These are phyloP conservation scores for Oncorhynchus nerka DNA, from an alignment of 2,113 vertebrate species.

Conservation along the genomic window DNA sequence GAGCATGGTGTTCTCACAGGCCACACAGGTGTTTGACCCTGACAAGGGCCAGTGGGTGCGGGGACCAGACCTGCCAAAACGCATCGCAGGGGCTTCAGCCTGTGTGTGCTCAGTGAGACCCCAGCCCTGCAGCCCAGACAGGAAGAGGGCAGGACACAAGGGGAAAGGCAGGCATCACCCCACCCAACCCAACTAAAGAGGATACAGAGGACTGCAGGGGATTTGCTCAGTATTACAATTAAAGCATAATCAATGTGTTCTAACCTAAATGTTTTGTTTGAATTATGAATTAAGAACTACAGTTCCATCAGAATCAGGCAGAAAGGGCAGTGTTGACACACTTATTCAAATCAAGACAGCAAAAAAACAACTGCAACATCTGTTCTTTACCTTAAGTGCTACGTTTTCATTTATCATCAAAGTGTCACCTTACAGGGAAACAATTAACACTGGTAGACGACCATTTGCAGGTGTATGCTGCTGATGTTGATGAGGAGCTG, in stretches of 20 bases:
- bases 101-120: constrained; percentile 84
- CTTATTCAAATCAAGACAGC: background rate
- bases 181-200: constrained; percentile 39
- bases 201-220: background rate
- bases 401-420: too few relatives aligned
- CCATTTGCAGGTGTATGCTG: background rate
- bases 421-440: too few relatives aligned
- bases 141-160: constrained; percentile 70
- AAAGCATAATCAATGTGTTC: background rate
- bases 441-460: background rate
- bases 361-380: background rate
- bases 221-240: background rate
- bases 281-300: background rate
- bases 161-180: constrained; percentile 62
- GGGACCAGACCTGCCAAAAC: constrained; percentile 86
- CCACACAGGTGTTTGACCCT: constrained; percentile 85
- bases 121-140: constrained; percentile 63
- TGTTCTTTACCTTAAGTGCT: background rate
- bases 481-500: background rate
- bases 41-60: constrained; percentile 81
- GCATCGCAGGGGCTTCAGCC: constrained; percentile 86
- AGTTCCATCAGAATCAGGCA: too few relatives aligned
- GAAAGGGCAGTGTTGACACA: background rate
- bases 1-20: constrained; percentile 84
- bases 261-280: background rate